Percentiles rank a stretch among this genome's conserved stretches.
phyloP scores from a whole-genome alignment of 2,113 vertebrate genomes.

The Lepidiolamprologus cunningtoni region DNA sequence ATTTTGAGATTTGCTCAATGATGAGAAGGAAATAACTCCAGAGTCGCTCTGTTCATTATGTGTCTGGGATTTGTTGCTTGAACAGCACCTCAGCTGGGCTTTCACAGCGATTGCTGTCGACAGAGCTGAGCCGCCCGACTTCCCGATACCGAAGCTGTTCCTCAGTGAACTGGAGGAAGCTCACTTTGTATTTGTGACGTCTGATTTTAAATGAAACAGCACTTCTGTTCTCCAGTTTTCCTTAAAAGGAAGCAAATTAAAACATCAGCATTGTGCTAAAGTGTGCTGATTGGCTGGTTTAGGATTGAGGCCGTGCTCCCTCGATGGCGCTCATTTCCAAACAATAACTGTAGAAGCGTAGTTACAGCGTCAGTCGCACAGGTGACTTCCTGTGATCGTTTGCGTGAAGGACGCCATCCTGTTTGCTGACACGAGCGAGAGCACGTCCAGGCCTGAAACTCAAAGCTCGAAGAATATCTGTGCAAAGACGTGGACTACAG shows the following conservation, averaged over 20 bases:
- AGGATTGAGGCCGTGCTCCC: background rate
- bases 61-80: background rate
- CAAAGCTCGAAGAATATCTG: background rate
- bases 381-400: background rate
- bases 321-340: background rate
- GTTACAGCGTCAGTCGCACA: background rate
- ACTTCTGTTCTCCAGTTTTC: accelerated
- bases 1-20: background rate
- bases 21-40: background rate
- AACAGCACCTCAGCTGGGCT: background rate
- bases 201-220: background rate
- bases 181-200: background rate
- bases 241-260: background rate
- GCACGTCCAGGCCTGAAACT: background rate
- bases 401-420: accelerated
- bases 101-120: accelerated
- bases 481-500: background rate
- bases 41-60: background rate
- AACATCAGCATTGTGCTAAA: background rate
- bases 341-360: background rate
- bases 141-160: background rate
- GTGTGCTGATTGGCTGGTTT: background rate
- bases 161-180: background rate
- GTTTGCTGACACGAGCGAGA: background rate
- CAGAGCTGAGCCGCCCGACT: background rate